These are phyloP conservation scores for Pachydiplax longipennis DNA, from an alignment of 2,888 invertebrate species.

Conservation along the genomic window DNA sequence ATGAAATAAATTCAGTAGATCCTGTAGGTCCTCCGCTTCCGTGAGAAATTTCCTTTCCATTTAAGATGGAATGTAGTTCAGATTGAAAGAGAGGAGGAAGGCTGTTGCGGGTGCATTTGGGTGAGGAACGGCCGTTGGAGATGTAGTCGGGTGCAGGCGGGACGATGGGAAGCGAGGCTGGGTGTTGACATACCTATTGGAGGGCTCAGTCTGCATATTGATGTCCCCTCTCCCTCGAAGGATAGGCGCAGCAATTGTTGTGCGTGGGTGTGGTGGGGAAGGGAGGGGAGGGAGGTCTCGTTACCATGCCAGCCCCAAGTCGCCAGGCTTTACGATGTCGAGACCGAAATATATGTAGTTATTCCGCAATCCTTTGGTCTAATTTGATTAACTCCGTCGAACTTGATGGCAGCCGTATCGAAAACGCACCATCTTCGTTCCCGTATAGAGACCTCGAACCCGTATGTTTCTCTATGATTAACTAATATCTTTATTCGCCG, in stretches of 20 bases:
- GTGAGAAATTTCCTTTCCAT: no score
- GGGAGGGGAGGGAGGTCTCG: neutral
- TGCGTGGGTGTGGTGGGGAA: neutral
- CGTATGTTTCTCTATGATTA: no score
- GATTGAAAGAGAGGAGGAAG: neutral
- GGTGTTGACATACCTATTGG: conserved; percentile 38
- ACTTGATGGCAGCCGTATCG: neutral
- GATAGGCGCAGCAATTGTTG: neutral
- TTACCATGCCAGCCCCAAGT: neutral
- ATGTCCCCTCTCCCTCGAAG: neutral
- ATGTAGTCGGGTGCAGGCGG: neutral
- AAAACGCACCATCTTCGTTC: no score
- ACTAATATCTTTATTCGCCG: no score
- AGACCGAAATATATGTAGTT: neutral
- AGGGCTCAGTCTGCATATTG: conserved; percentile 35
- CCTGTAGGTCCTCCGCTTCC: no score
- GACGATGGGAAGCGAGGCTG: neutral
- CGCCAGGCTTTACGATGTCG: neutral
- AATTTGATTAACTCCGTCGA: neutral
- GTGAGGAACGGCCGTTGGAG: neutral
- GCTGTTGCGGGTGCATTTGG: neutral
- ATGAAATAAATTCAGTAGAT: no score
- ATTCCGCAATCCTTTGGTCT: neutral
- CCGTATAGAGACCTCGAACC: no score
- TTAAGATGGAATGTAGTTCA: no score